These are phyloP conservation scores for Aldabrachelys gigantea DNA, from an alignment of 2,113 vertebrate species.

Conservation along the genomic window DNA sequence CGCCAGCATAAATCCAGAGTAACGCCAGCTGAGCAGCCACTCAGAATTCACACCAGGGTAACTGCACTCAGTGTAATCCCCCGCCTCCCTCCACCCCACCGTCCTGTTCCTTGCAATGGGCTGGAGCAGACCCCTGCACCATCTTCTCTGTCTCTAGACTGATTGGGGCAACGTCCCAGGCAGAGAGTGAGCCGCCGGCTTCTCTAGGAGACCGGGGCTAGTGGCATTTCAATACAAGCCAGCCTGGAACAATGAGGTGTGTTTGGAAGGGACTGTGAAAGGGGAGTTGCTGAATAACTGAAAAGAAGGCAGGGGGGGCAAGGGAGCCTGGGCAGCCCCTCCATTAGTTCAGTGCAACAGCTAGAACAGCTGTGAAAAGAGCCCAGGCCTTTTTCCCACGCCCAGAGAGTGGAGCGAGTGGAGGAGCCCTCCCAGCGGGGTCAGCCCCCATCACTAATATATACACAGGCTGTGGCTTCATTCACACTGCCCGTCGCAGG, in stretches of 20 bases:
- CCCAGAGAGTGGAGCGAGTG: slow-evolving; percentile 81
- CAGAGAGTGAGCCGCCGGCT: slow-evolving; percentile 18
- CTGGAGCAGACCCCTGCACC: neutral
- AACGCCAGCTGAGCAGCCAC: too few species aligned
- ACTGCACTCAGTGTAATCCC: neutral
- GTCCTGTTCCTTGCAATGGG: neutral
- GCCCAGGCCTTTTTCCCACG: slow-evolving; percentile 95
- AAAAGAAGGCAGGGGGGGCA: slow-evolving; percentile 69
- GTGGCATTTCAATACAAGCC: slow-evolving; percentile 80
- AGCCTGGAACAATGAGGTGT: slow-evolving; percentile 86
- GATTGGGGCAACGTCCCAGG: slow-evolving; percentile 1
- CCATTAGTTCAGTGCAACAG: slow-evolving; percentile 88
- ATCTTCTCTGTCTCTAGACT: neutral
- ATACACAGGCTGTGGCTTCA: slow-evolving; percentile 83
- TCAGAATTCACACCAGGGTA: neutral
- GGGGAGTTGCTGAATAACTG: slow-evolving; percentile 78
- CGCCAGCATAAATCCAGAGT: neutral
- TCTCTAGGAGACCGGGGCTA: slow-evolving; percentile 76
- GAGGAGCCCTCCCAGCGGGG: slow-evolving; percentile 84
- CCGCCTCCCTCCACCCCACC: neutral
- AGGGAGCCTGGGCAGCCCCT: slow-evolving; percentile 76
- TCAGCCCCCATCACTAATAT: slow-evolving; percentile 89
- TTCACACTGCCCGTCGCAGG: slow-evolving; percentile 83
- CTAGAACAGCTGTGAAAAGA: slow-evolving; percentile 92
- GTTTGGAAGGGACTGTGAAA: slow-evolving; percentile 86